A percentile compares a stretch with the other conserved stretches of the same genome.
Evolutionary conservation across 2,797 vertebrate species (phyloP).

Genomic region (Sitta carolinensis): DNA sequence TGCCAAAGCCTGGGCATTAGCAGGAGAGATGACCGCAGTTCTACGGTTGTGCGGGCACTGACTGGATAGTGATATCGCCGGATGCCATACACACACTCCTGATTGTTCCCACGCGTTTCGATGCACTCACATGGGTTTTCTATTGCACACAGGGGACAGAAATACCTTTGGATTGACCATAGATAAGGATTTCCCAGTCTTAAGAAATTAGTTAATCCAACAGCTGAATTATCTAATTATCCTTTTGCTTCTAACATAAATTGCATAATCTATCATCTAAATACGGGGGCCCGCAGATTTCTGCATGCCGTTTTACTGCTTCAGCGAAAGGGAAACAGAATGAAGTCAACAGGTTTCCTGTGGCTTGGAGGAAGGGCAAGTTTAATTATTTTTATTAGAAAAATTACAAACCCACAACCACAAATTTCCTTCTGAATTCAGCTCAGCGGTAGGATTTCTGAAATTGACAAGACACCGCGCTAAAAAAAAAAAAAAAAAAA

Average conservation of each 20-base stretch:
- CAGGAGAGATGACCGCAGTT: not conserved
- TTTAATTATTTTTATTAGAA: slow-evolving; percentile 15
- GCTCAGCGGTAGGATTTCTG: not conserved
- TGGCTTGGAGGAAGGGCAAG: not conserved
- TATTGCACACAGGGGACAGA: not conserved
- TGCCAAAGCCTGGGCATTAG: not conserved
- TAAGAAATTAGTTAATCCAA: not conserved
- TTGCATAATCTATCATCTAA: not conserved
- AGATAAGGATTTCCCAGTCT: not conserved
- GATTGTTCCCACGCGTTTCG: rapidly evolving
- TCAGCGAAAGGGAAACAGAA: not conserved
- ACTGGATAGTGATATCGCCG: not conserved
- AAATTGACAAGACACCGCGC: not conserved
- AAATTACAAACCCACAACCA: not conserved
- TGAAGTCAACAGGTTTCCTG: slow-evolving; percentile 12
- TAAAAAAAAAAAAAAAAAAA: not conserved
- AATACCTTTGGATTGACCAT: not conserved
- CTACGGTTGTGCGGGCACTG: rapidly evolving
- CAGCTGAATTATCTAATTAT: not conserved
- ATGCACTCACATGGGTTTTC: not conserved
- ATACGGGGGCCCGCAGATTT: not conserved
- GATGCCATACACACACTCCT: not conserved
- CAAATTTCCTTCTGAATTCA: not conserved
- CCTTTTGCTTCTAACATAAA: slow-evolving; percentile 11
- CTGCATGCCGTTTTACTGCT: not conserved